A percentile compares a stretch with the other conserved stretches of the same genome.
These are phyloP conservation scores for Dysidea cf. avara DNA, from an alignment of 37 sponge, comb jelly and placozoan species.

Conservation along the genomic window DNA sequence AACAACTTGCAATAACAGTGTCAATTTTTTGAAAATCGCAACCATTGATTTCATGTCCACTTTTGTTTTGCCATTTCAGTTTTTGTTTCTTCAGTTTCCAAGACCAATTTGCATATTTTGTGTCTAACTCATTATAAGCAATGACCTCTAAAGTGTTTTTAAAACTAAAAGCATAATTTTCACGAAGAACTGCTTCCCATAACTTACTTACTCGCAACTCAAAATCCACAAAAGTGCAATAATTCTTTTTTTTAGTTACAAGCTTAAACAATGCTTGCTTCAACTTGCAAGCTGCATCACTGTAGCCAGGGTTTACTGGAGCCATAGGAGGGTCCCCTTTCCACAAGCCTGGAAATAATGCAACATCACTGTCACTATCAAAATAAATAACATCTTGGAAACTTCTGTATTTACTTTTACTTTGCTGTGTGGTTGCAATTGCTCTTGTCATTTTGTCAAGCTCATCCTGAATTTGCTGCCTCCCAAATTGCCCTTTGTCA, in stretches of 20 bases:
- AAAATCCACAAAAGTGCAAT: neutral
- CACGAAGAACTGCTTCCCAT: slow-evolving; percentile 40
- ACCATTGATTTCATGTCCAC: neutral
- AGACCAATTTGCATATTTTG: slow-evolving; percentile 14
- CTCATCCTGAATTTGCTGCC: slow-evolving; percentile 9
- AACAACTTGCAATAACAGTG: neutral
- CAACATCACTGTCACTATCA: slow-evolving; percentile 33
- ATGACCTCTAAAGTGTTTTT: slow-evolving; percentile 30
- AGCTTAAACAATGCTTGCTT: neutral
- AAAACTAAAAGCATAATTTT: slow-evolving; percentile 46
- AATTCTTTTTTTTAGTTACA: too few relatives aligned
- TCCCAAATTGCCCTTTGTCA: slow-evolving; percentile 12
- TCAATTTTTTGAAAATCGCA: neutral
- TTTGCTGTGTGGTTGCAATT: slow-evolving; percentile 22
- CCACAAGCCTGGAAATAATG: slow-evolving; percentile 32
- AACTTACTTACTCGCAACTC: neutral
- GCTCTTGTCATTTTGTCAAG: slow-evolving; percentile 28
- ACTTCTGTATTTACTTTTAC: neutral
- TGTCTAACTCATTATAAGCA: slow-evolving; percentile 19
- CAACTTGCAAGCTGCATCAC: slow-evolving; percentile 13
- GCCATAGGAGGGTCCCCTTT: slow-evolving; percentile 54
- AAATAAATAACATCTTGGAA: slow-evolving; percentile 42
- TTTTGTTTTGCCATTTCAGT: slow-evolving; percentile 8
- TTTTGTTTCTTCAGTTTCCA: slow-evolving; percentile 15
- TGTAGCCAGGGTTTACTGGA: slow-evolving; percentile 26